phyloP scores from a whole-genome alignment of 2,113 vertebrate genomes.

The Ceyx melanurus region DNA sequence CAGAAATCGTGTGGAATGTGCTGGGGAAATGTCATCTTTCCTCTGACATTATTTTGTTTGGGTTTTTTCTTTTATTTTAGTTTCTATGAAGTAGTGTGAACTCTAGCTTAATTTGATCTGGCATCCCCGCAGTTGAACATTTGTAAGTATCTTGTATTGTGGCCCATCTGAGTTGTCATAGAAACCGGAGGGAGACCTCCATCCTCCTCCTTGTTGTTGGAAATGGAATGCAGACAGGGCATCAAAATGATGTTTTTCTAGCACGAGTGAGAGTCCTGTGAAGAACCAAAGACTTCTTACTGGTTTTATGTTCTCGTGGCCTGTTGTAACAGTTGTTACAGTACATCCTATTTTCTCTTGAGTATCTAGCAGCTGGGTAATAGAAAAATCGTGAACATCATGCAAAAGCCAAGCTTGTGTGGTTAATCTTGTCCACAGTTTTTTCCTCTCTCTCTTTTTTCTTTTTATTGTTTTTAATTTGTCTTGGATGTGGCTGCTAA shows the following conservation, averaged over 20 bases:
- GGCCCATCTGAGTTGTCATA: conserved; percentile 84
- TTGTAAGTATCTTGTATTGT: conserved; percentile 81
- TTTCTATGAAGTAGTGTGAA: conserved; percentile 77
- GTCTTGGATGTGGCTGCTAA: conserved; percentile 23
- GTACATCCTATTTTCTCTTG: conserved; percentile 51
- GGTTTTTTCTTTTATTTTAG: conserved; percentile 68
- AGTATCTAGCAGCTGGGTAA: conserved; percentile 61
- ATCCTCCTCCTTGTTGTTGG: conserved; percentile 79
- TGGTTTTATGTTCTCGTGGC: conserved; percentile 63
- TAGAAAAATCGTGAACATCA: conserved; percentile 36
- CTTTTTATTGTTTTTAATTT: background rate
- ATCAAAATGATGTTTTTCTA: conserved; percentile 75
- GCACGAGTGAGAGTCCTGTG: conserved; percentile 68
- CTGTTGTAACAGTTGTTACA: conserved; percentile 58
- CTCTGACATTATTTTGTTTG: conserved; percentile 72
- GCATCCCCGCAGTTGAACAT: conserved; percentile 76
- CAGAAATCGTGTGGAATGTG: conserved; percentile 56
- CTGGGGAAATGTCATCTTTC: conserved; percentile 65
- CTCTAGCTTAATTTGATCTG: conserved; percentile 80
- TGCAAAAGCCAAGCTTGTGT: conserved; percentile 8
- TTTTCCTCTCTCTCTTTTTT: conserved; percentile 17
- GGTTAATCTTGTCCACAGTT: conserved; percentile 46
- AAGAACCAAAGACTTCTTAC: conserved; percentile 69
- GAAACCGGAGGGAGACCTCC: conserved; percentile 81
- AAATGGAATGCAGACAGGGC: conserved; percentile 81